Base-by-base conservation (phyloP, 2,888 invertebrate species). In the Athrips mouffetella region DNA sequence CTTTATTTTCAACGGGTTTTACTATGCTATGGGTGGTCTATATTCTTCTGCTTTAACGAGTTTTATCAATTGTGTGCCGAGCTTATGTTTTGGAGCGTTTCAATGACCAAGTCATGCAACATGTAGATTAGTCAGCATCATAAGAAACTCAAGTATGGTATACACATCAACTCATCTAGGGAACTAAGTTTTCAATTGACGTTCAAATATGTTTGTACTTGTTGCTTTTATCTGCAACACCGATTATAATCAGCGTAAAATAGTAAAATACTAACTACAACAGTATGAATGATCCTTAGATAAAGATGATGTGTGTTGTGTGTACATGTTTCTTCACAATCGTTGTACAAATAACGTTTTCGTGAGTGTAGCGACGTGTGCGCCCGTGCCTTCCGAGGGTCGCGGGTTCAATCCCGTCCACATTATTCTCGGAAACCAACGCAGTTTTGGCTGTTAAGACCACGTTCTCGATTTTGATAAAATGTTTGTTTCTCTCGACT, bases 321-420 rank as follows among this genome's bases (percentile, higher is more conserved):
- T n/a, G n/a, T n/a, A 59, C 57, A 54, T 56, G 59, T 70, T 67
- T 62, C 73, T 65, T 65, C 62, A 62, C 57, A 57, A 56, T 50
- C 54, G 47, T 51, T 56, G 64, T 62, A 67, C 69, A 71, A 70
- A 73, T 75, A 71, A 74, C 65, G 58, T 67, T 70, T 65, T 76
- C 77, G 78, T 78, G 77, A 67, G 67, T 60, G 52, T 44, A 49
- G 48, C 56, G 57, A 65, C 66, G 65, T 67, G 67, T 65, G 63
- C 60, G 58, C 55, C 49, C 47, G 27, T 52, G n/a, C n/a, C 47
- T 46, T 27, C 45, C 55, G 50, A 53, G 63, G 77, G 78, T 77
- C 77, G 67, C 51, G 55, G 63, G 78, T 75, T 78, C 74, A 78
- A 47, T 63, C 64, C 70, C 54, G 62, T 51, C 52, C 52, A 54